Base-by-base conservation (phyloP, 2,797 vertebrate species). In the Esox lucius region DNA sequence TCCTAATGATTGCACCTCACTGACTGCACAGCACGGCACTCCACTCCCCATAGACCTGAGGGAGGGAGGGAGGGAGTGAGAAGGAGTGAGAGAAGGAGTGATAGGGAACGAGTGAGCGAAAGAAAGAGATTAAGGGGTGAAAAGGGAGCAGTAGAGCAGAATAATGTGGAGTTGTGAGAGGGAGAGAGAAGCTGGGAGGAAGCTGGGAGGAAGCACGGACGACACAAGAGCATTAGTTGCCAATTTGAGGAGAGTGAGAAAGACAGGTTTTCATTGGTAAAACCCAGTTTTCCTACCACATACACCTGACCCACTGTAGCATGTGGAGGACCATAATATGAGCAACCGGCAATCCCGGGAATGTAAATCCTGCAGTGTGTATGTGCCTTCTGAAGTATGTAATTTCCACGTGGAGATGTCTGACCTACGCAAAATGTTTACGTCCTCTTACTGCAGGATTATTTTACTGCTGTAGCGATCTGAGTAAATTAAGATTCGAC, bases 251-350 rank as follows among this genome's bases (percentile, higher is more conserved):
- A 33, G 19, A 70, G 67, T 51, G 61, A 24, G n/a, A 66, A 64
- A 67, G 35, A 13, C 33, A 68, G 46, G 4, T 53, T 68, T 78
- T 71, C 68, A 71, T 74, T 78, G 70, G 49, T 46, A 33, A 24
- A 24, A 75, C 24, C 69, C 39, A 6, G 26, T 42, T 53, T 69
- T 79, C 33, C 49, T 69, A 66, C 65, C 24, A 22, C 11, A 31
- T 12, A 68, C 76, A 78, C 61, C 72, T 78, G 79, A 70, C 79
- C 72, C 49, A 22, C 62, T 59, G 65, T n/a, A n/a, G n/a, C n/a
- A n/a, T n/a, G n/a, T n/a, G n/a, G n/a, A n/a, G n/a, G n/a, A n/a
- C n/a, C n/a, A n/a, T n/a, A n/a, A n/a, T n/a, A n/a, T n/a, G n/a
- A n/a, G n/a, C n/a, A n/a, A n/a, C n/a, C n/a, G n/a, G n/a, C n/a